Percentiles rank a stretch among this genome's conserved stretches.
phyloP scores from a whole-genome alignment of 1,140 invertebrate species.

The Brachionus angularis region DNA sequence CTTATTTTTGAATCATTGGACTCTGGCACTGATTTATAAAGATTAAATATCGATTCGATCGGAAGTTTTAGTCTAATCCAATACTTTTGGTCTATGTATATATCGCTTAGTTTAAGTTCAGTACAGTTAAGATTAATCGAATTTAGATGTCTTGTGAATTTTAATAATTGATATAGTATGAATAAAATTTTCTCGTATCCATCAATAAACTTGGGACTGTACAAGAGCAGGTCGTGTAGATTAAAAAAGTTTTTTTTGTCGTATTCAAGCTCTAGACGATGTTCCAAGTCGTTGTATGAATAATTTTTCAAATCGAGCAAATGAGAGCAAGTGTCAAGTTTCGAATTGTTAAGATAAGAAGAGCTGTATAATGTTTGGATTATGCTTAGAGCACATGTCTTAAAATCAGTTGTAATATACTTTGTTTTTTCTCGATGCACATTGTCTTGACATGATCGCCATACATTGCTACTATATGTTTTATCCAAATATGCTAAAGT shows the following conservation, averaged over 20 bases:
- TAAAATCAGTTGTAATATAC: conserved; percentile 25
- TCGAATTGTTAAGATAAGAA: conserved; percentile 14
- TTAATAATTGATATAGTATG: conserved; percentile 32
- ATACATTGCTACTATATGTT: conserved; percentile 1
- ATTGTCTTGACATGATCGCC: conserved; percentile 1
- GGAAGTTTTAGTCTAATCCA: conserved; percentile 37
- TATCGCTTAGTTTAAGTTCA: conserved; percentile 14
- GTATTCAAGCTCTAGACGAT: conserved; percentile 5
- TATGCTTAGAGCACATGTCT: background rate
- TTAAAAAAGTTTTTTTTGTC: conserved; percentile 13
- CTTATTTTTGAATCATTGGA: background rate
- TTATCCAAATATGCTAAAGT: conserved; percentile 26
- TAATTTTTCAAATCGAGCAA: conserved; percentile 11
- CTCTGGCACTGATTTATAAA: conserved; percentile 1
- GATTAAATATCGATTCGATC: conserved; percentile 13
- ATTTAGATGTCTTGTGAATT: conserved; percentile 1
- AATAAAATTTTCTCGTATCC: conserved; percentile 27
- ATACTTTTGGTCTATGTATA: conserved; percentile 20
- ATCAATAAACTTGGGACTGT: conserved; percentile 29
- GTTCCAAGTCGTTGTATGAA: background rate
- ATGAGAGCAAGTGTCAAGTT: conserved; percentile 23
- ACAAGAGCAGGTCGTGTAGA: conserved; percentile 31
- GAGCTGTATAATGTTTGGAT: background rate
- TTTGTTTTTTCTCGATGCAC: background rate
- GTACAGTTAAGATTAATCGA: background rate